These are phyloP conservation scores for Leptura quadrifasciata DNA, from an alignment of 2,888 invertebrate genomes.

Conservation along the genomic window DNA sequence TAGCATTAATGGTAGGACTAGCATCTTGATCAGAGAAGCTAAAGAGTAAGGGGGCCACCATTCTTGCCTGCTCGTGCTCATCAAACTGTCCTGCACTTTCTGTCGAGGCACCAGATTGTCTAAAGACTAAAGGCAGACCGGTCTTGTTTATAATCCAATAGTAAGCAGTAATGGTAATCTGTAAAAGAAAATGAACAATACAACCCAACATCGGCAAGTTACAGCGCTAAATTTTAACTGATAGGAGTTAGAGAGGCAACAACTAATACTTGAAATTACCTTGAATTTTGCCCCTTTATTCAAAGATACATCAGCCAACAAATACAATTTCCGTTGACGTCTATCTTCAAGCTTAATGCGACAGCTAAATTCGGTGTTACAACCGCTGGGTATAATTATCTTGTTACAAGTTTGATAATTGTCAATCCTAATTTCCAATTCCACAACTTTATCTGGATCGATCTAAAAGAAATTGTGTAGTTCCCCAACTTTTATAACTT, in stretches of 20 bases:
- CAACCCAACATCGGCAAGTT: too few relatives aligned
- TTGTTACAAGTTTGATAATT: conserved; percentile 79
- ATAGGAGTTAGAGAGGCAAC: too few relatives aligned
- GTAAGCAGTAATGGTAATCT: conserved; percentile 87
- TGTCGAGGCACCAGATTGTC: conserved; percentile 87
- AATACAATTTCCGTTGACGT: conserved; percentile 82
- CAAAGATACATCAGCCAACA: conserved; percentile 78
- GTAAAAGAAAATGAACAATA: conserved; percentile 46
- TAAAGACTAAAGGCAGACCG: conserved; percentile 95
- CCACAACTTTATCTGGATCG: conserved; percentile 83
- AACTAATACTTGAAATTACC: conserved; percentile 53
- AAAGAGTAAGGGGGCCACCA: conserved; percentile 94
- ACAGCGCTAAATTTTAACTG: too few relatives aligned
- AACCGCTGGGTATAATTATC: conserved; percentile 66
- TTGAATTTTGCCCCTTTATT: conserved; percentile 70
- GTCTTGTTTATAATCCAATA: conserved; percentile 98
- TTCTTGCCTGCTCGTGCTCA: conserved; percentile 95
- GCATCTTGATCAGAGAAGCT: conserved; percentile 94
- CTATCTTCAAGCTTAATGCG: conserved; percentile 84
- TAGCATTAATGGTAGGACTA: conserved; percentile 83
- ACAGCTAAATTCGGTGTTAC: conserved; percentile 65
- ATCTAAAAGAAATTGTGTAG: conserved; percentile 73
- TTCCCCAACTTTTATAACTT: neutral
- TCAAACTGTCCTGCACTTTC: conserved; percentile 93
- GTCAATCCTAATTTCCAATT: conserved; percentile 87